Evolutionary conservation across 2,113 vertebrate species (phyloP).

Genomic region (Urocynchramus pylzowi): DNA sequence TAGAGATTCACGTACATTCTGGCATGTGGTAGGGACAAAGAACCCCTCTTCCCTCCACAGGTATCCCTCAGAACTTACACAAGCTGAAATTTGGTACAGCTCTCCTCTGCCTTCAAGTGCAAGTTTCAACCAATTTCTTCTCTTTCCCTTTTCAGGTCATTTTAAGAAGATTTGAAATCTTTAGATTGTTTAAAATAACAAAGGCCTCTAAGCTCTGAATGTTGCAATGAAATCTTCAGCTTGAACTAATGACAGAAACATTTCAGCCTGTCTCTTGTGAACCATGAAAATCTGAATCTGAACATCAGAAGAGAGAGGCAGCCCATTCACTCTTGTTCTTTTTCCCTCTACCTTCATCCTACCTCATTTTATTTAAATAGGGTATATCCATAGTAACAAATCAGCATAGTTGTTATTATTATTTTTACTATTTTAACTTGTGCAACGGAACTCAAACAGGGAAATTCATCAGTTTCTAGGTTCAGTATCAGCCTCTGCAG

Average conservation of each 20-base stretch:
- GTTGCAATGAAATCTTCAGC: slow-evolving; percentile 3
- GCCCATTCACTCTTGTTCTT: not conserved
- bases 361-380: slow-evolving; percentile 22
- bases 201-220: slow-evolving; percentile 43
- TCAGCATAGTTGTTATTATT: not conserved
- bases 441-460: not conserved
- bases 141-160: slow-evolving; percentile 12
- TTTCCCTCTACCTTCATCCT: not conserved
- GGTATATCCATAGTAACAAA: slow-evolving; percentile 31
- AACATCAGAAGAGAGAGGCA: not conserved
- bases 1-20: not conserved
- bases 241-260: slow-evolving; percentile 52
- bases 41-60: not conserved
- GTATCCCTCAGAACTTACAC: slow-evolving; percentile 8
- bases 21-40: not conserved
- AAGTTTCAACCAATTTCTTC: slow-evolving; percentile 39
- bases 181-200: slow-evolving; percentile 38
- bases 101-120: not conserved
- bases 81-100: not conserved
- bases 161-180: slow-evolving; percentile 60
- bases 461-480: slow-evolving; percentile 53
- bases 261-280: not conserved
- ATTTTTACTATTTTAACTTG: slow-evolving; percentile 28
- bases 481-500: slow-evolving; percentile 56
- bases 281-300: not conserved